A percentile compares a stretch with the other conserved stretches of the same genome.
These are phyloP conservation scores for Rattus norvegicus DNA, from an alignment of 2,113 vertebrate genomes.

Conservation along the genomic window DNA sequence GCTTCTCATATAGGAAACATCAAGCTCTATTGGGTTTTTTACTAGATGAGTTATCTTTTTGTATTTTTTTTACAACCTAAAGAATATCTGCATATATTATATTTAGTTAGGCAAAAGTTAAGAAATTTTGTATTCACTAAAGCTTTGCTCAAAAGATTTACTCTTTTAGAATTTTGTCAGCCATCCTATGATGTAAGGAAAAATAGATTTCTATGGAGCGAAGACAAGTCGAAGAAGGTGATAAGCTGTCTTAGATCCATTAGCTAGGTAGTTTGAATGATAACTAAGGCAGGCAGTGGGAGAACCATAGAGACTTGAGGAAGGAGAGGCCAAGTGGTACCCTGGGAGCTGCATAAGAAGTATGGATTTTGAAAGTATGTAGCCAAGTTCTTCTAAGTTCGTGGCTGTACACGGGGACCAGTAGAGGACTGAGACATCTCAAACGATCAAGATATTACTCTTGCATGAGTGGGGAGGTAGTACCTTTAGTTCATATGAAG, in stretches of 20 bases:
- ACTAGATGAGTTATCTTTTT: background rate
- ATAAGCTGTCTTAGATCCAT: background rate
- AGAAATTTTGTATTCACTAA: background rate
- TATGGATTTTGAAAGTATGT: background rate
- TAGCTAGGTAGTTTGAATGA: background rate
- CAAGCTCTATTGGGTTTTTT: background rate
- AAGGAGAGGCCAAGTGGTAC: background rate
- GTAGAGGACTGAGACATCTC: background rate
- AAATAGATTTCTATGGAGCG: background rate
- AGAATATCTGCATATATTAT: background rate
- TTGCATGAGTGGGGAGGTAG: background rate
- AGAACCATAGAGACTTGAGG: background rate
- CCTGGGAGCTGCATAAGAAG: background rate
- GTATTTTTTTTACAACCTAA: background rate
- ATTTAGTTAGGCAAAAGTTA: background rate
- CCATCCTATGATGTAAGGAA: background rate
- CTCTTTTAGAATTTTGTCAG: background rate
- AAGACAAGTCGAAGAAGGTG: background rate
- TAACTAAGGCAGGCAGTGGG: rapidly evolving
- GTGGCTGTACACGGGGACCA: background rate
- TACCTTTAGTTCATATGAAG: background rate
- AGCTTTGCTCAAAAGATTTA: background rate
- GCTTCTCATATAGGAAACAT: background rate
- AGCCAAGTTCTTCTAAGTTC: background rate
- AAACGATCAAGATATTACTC: background rate